Percentiles rank a stretch among this genome's conserved stretches.
Conservation (phyloP, 2,113 vertebrate genomes). For the Nyctibius bracteatus region DNA sequence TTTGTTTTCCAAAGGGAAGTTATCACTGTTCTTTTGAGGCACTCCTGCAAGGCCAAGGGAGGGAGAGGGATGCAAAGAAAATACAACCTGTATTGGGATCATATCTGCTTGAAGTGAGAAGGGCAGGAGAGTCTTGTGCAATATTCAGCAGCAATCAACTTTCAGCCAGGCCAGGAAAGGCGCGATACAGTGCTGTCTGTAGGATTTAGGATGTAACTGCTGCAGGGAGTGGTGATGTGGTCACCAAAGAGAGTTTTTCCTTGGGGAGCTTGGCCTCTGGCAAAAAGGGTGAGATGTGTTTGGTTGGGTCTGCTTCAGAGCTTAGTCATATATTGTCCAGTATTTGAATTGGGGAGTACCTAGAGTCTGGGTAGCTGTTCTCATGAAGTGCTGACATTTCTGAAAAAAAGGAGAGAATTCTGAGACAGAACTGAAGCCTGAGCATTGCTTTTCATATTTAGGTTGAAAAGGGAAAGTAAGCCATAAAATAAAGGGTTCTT, state of each 20-base stretch:
- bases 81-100: too few species aligned
- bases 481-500: background rate
- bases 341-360: background rate
- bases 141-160: background rate
- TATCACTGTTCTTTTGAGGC: background rate
- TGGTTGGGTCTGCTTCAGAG: background rate
- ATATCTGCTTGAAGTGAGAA: background rate
- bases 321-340: fast-evolving
- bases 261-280: background rate
- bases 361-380: background rate
- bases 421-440: background rate
- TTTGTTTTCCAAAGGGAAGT: background rate
- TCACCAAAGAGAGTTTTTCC: background rate
- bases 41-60: background rate
- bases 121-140: background rate
- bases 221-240: background rate
- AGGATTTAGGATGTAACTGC: background rate
- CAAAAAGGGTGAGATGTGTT: background rate
- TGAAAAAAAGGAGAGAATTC: background rate
- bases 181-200: background rate
- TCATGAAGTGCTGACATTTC: background rate
- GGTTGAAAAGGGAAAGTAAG: background rate
- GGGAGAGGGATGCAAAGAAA: background rate
- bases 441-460: background rate
- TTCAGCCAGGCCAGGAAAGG: background rate